These are phyloP conservation scores for Rhinoptilus africanus DNA, from an alignment of 2,113 vertebrate genomes.

Conservation along the genomic window DNA sequence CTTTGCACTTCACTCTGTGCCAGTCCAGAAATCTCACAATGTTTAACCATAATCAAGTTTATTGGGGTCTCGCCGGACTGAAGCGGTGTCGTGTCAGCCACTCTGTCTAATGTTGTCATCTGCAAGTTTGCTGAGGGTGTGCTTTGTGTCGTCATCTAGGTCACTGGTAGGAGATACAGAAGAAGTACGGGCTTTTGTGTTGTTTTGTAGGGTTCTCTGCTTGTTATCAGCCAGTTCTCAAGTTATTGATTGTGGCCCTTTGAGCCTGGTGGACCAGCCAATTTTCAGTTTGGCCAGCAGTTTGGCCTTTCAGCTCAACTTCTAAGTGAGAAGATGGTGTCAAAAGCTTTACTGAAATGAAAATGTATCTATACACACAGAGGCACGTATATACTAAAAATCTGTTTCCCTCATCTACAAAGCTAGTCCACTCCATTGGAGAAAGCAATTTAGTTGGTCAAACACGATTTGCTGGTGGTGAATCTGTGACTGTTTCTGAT, in stretches of 20 bases:
- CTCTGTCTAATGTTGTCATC: not conserved
- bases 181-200: not conserved
- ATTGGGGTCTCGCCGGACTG: not conserved
- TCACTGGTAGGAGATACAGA: not conserved
- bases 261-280: not conserved
- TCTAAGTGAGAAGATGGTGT: not conserved
- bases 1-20: not conserved
- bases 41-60: not conserved
- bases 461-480: not conserved
- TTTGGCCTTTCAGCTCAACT: not conserved
- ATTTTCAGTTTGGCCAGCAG: not conserved
- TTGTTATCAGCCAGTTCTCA: not conserved
- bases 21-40: not conserved
- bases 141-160: not conserved
- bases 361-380: not conserved
- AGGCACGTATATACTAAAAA: not conserved
- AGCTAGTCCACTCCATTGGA: not conserved
- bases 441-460: not conserved
- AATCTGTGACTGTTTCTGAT: not conserved
- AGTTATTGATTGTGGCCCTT: not conserved
- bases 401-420: not conserved
- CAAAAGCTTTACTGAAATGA: not conserved
- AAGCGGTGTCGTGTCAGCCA: not conserved
- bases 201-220: not conserved
- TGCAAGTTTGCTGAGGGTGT: not conserved